Evolutionary conservation across 2,888 invertebrate species (phyloP), one percentile per base, ranked within the genome.

Genomic region (Maniola hyperantus): DNA sequence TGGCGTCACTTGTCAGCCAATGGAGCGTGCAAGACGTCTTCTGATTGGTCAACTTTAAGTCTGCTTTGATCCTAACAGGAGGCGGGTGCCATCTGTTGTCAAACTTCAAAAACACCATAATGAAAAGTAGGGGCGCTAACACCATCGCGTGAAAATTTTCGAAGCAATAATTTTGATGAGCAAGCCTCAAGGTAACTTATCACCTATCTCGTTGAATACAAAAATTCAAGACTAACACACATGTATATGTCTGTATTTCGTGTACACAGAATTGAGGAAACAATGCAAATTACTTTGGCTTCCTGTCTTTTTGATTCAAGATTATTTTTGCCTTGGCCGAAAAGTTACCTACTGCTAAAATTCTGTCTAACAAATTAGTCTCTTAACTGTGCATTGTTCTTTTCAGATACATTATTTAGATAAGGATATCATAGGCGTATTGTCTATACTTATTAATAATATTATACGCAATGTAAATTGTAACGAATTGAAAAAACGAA

Each of bases 261-360:
- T 11, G 50, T 54, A 44, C 51, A 44, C 13, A 57, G 39, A 46
- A 36, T 67, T 66, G 61, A 70, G 71, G 68, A 75, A 73, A 72
- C 74, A 74, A 74, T 73, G 73, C 70, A 68, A 71, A 67, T 72
- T 64, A 71, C 68, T 58, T 63, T 68, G 54, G 68, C 63, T 74
- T 76, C 76, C 75, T 73, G 73, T 68, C 71, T 73, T 70, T 73
- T 73, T 72, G 66, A 71, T 73, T 57, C 68, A 71, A 74, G 72
- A 74, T 74, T 72, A 72, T 72, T 68, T 72, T 72, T 71, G 68
- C 75, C 74, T 75, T 74, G 75, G 72, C 73, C 74, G 71, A 67
- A 72, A 69, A 69, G 73, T 68, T 73, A 72, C 26, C 70, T 71
- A 71, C 71, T 46, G 72, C 50, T 51, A 72, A 75, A 74, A 73